These are phyloP conservation scores for Gymnobelideus leadbeateri DNA, from an alignment of 2,113 vertebrate genomes.

Conservation along the genomic window DNA sequence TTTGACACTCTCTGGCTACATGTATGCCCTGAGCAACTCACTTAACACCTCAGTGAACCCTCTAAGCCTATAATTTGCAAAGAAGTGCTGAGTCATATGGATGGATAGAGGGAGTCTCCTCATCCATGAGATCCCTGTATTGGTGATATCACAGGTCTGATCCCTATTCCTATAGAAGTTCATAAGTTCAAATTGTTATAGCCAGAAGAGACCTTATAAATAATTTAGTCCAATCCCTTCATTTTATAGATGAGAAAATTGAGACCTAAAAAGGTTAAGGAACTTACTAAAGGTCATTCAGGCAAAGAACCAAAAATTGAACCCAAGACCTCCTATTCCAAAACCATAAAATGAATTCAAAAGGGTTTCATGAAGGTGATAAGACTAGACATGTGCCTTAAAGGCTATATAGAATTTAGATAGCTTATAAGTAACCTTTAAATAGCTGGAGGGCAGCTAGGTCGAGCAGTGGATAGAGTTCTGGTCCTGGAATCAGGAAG, in stretches of 20 bases:
- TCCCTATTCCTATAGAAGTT: neutral
- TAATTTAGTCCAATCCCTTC: neutral
- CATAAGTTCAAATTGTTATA: neutral
- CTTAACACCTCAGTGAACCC: too few species aligned
- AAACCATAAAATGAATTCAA: neutral
- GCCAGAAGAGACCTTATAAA: neutral
- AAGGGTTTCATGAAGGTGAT: neutral
- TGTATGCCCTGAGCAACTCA: neutral
- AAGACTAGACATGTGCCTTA: too few species aligned
- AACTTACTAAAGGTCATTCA: neutral
- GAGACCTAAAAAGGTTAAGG: too few species aligned
- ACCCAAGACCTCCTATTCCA: neutral
- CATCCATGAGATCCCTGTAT: neutral
- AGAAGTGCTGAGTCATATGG: too few species aligned
- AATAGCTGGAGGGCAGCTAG: neutral
- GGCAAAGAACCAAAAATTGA: neutral
- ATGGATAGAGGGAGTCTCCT: neutral
- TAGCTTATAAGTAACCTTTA: neutral
- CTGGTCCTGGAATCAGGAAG: neutral
- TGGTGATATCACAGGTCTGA: neutral
- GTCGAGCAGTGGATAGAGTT: too few species aligned
- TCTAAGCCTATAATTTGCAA: neutral
- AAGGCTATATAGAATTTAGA: neutral
- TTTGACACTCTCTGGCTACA: too few species aligned
- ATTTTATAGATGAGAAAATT: too few species aligned